phyloP scores from a whole-genome alignment of 2,888 invertebrate species.

The Patella ulyssiponensis region DNA sequence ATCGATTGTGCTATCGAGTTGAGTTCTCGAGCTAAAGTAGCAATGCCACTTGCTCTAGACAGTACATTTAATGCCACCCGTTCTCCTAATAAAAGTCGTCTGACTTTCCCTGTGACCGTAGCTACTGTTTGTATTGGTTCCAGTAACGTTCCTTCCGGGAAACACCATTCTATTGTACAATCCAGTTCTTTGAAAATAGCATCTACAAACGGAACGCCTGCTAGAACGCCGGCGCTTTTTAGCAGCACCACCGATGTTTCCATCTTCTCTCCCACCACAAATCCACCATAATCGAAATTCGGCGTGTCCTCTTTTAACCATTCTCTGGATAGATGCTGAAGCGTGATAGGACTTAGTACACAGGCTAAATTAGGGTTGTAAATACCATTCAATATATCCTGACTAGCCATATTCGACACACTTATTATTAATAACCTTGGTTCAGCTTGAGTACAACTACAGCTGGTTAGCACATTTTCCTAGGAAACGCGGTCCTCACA shows the following conservation, averaged over 20 bases:
- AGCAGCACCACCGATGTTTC: slow-evolving; percentile 64
- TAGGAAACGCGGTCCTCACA: too few species aligned
- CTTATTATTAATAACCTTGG: too few species aligned
- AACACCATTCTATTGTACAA: slow-evolving; percentile 68
- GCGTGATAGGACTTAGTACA: slow-evolving; percentile 67
- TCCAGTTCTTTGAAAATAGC: slow-evolving; percentile 71
- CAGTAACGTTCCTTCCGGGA: slow-evolving; percentile 63
- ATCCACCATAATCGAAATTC: slow-evolving; percentile 71
- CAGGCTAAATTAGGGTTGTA: slow-evolving; percentile 48
- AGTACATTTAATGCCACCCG: slow-evolving; percentile 71
- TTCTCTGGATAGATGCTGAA: slow-evolving; percentile 61
- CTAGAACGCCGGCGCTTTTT: slow-evolving; percentile 69
- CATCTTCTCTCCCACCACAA: slow-evolving; percentile 68
- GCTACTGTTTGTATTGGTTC: slow-evolving; percentile 63
- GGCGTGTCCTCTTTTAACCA: slow-evolving; percentile 70
- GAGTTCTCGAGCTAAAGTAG: slow-evolving; percentile 64
- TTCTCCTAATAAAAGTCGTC: slow-evolving; percentile 71
- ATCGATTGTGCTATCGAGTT: slow-evolving; percentile 44
- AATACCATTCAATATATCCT: slow-evolving; percentile 38
- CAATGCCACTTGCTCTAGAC: slow-evolving; percentile 72
- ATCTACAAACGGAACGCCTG: slow-evolving; percentile 72
- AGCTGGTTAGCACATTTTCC: too few species aligned
- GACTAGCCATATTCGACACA: slow-evolving; percentile 23
- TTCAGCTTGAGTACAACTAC: too few species aligned
- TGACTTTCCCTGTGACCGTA: slow-evolving; percentile 67